These are phyloP conservation scores for Caenorhabditis becei DNA, from an alignment of 2,888 invertebrate species.

Conservation along the genomic window DNA sequence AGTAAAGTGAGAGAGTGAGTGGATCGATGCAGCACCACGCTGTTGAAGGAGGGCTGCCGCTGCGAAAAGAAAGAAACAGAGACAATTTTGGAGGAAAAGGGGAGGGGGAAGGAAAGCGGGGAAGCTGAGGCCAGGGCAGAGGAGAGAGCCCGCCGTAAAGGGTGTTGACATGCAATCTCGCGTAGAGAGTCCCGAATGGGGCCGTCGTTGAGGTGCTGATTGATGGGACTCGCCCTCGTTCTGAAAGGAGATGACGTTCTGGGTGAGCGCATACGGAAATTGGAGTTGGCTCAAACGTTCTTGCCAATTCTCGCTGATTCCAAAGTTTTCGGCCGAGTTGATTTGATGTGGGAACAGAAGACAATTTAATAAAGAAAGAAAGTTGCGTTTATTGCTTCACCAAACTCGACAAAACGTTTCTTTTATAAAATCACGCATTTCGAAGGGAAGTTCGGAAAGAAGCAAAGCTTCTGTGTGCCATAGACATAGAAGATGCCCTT, in stretches of 20 bases:
- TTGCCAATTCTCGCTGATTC: neutral
- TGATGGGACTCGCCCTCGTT: conserved; percentile 17
- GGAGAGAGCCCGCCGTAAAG: conserved; percentile 22
- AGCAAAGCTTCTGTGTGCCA: conserved; percentile 79
- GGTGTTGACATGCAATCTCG: conserved; percentile 59
- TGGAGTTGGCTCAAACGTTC: neutral
- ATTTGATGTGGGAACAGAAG: neutral
- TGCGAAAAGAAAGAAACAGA: conserved; percentile 37
- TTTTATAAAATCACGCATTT: conserved; percentile 75
- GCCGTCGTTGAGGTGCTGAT: conserved; percentile 21
- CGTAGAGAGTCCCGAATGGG: conserved; percentile 7
- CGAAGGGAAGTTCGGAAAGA: conserved; percentile 80
- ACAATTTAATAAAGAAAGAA: neutral
- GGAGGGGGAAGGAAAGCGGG: conserved; percentile 9
- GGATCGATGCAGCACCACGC: conserved; percentile 25
- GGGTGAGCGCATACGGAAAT: conserved; percentile 2
- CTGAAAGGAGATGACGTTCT: conserved; percentile 1
- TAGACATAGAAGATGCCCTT: conserved; percentile 81
- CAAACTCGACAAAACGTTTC: neutral
- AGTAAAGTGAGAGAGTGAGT: conserved; percentile 42
- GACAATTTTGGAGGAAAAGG: conserved; percentile 37
- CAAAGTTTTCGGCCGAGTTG: neutral
- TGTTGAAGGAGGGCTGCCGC: conserved; percentile 19
- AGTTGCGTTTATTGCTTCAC: neutral
- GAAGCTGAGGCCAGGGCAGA: conserved; percentile 3